Evolutionary conservation across 2,113 vertebrate species (phyloP), one percentile per base, ranked within the genome.

Genomic region (Euleptes europaea): DNA sequence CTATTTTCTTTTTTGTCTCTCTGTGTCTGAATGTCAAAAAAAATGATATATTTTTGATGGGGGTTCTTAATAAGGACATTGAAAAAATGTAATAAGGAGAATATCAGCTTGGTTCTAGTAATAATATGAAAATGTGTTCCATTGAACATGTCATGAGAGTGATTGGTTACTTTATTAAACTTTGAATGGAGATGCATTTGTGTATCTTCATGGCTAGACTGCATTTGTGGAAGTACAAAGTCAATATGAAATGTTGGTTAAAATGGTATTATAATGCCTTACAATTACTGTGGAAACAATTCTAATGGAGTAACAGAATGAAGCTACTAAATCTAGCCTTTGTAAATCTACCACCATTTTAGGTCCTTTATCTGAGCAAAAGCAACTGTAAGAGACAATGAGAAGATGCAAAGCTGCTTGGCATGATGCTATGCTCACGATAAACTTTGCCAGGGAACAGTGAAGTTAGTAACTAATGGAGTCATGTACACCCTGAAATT

Each of bases 21-120:
- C 75, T 78, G 76, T 88, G 80, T 91, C 92, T 89, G 33, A 89
- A 86, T 93, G 90, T 91, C 88, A 74, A 87, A 86, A 87, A 86
- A 40, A 84, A 85, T 51, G 60, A 63, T 63, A 11, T 10, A 63
- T 63, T 63, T 28, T 28, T 80, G 86, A 23, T 0, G 0, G 54
- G 31, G 73, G 79, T 82, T 84, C 67, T 82, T 87, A 90, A 69
- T 89, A 91, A 85, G 54, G 31, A 14, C 42, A 23, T 1, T 75
- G 88, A n/a, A 73, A 91, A 89, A 86, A 86, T 83, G 69, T 54
- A 89, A 82, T 47, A 86, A 73, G 80, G 19, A 76, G 85, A 92
- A 84, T 83, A 63, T 74, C 47, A 28, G 26, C 42, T 44, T 81
- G 38, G 88, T 87, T 0, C 0, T 72, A 86, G 44, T 26, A 89